Evolutionary conservation across 2,888 invertebrate genomes (phyloP), one percentile per base, ranked within the genome.

Genomic region (Phragmatobia fuliginosa): DNA sequence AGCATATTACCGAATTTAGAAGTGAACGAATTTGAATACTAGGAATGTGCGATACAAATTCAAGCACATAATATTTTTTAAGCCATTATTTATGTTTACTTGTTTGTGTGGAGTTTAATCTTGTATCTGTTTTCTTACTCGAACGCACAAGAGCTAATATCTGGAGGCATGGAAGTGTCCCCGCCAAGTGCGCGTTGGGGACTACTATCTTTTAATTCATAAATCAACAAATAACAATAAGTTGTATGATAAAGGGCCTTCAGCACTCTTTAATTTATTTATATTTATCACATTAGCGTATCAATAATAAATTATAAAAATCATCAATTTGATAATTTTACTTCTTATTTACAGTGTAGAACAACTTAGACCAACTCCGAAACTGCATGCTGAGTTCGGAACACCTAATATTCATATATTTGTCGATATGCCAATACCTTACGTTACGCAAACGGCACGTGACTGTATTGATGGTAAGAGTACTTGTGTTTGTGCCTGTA

Each of bases 381-480:
- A 45, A 41, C 45, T 62, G 28, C 36, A 62, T 62, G 28, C 61
- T 8, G 28, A 62, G 45, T 45, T 45, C 32, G 32, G 25, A 52
- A 32, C 73, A 75, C 72, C 64, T 78, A 64, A 72, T 74, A 81
- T 74, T 49, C 11, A 76, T 73, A 68, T 74, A 74, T 62, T 60
- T 68, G 67, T 77, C 73, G 75, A 79, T 79, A 79, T 73, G 63
- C 67, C 68, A 66, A 64, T 72, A 75, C 36, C 69, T 67, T 79
- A 75, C 77, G 79, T 82, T 69, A 77, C 75, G 76, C 75, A 81
- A 65, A 60, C 61, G 70, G 71, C 74, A 82, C 82, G 82, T 82
- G 82, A 82, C 82, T 82, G 71, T 73, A 68, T 66, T 59, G n/a
- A 60, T 18, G 28, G 67, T 74, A 72, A 66, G 49, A 62, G 25